Evolutionary conservation across 2,113 vertebrate genomes (phyloP), one percentile per base, ranked within the genome.

Genomic region (Zosterops hypoxanthus): DNA sequence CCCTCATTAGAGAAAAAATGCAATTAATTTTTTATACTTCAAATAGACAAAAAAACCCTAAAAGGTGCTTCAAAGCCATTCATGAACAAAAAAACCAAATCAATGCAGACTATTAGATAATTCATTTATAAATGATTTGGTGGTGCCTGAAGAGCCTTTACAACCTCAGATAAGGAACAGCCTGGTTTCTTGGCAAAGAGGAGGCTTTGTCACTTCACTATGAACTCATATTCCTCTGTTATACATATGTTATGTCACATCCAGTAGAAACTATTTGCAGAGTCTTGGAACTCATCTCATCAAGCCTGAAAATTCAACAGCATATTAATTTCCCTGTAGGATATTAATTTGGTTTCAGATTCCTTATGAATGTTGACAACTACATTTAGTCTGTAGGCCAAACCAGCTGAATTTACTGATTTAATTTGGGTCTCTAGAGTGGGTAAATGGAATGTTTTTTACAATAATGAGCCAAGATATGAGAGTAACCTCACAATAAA

Each of bases 341-440:
- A 76, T 82, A 89, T 59, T 90, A 71, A 96, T 65, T 94, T 91
- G 33, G 42, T 70, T 91, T 70, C 68, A 88, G 39, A 66, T 68
- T 91, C 83, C 61, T 89, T 88, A 93, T 90, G 91, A 91, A 87
- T 78, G 57, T 63, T 80, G 94, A 97, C 92, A 81, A 90, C 65
- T 76, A 64, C 80, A 42, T 56, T 57, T 26, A 90, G 64, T 95
- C 92, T 66, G 73, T 36, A 91, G 86, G 78, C 75, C 94, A 85
- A 89, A 73, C 52, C 65, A 47, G 83, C 76, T 68, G 46, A 95
- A 42, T 95, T 89, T 89, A 82, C 87, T 94, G 92, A 95, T 95
- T 95, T 96, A 96, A 97, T 97, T 83, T 84, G 70, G 34, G 91
- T 28, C 94, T 93, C 94, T 41, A 20, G 92, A 93, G 93, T 52